Conservation (phyloP, 2,113 vertebrate species). For the Oryzias celebensis region DNA sequence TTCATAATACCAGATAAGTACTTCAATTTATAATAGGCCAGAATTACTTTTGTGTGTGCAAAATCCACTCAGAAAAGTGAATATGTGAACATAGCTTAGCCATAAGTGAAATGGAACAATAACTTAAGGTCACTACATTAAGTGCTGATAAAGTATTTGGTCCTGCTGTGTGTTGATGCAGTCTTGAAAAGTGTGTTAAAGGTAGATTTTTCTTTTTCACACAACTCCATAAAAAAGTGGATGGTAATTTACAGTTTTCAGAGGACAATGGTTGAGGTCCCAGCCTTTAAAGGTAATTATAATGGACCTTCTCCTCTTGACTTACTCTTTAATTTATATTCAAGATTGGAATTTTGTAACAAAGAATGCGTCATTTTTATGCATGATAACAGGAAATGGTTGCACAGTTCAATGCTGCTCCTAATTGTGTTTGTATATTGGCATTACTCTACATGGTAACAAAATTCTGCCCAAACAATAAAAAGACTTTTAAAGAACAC, state of each 20-base stretch:
- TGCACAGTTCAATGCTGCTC: slow-evolving; percentile 2
- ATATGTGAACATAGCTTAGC: slow-evolving; percentile 34
- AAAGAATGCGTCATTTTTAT: too few relatives aligned
- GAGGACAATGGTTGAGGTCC: slow-evolving; percentile 9
- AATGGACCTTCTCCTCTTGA: slow-evolving; percentile 12
- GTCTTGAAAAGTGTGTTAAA: slow-evolving; percentile 27
- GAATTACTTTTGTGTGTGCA: slow-evolving; percentile 63
- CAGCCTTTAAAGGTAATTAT: slow-evolving; percentile 24
- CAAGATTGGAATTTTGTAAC: not conserved
- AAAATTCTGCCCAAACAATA: slow-evolving; percentile 28
- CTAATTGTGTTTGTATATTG: slow-evolving; percentile 29
- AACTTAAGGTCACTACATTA: slow-evolving; percentile 57
- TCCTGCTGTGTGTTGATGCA: slow-evolving; percentile 20
- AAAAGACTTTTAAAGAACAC: slow-evolving; percentile 20
- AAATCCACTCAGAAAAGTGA: slow-evolving; percentile 52
- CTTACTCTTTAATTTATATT: slow-evolving; percentile 16
- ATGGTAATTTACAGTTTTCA: slow-evolving; percentile 29
- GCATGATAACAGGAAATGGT: slow-evolving; percentile 6
- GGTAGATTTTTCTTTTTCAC: slow-evolving; percentile 1
- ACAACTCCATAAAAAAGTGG: slow-evolving; percentile 6
- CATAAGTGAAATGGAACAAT: slow-evolving; percentile 55
- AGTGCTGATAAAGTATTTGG: slow-evolving; percentile 44
- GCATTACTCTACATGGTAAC: slow-evolving; percentile 2
- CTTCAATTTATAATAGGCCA: slow-evolving; percentile 54
- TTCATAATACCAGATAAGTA: slow-evolving; percentile 60